A percentile compares a stretch with the other conserved stretches of the same genome.
Conservation (phyloP, 2,888 invertebrate species). For the Nomada flava region DNA sequence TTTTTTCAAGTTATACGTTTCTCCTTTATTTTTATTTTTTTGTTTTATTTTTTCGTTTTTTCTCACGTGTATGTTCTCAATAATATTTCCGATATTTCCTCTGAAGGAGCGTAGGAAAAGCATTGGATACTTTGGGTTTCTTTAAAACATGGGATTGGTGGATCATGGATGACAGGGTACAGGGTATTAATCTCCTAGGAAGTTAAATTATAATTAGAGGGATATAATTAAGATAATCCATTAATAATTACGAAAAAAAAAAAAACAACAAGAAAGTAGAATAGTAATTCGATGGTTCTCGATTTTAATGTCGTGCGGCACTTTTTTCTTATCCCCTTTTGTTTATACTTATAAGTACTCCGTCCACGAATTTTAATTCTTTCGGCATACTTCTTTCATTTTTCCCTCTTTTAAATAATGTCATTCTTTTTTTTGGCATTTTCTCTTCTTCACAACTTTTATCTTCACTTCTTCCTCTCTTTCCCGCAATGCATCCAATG, state of each 20-base stretch:
- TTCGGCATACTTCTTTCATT: constrained; percentile 23
- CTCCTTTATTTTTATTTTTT: constrained; percentile 44
- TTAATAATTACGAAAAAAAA: constrained; percentile 79
- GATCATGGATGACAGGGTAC: constrained; percentile 27
- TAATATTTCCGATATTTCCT: constrained; percentile 58
- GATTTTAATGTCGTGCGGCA: constrained; percentile 55
- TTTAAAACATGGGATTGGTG: constrained; percentile 41
- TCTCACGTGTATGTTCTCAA: constrained; percentile 72
- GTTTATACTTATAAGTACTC: constrained; percentile 44
- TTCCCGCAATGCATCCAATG: constrained; percentile 44
- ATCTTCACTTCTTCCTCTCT: constrained; percentile 28
- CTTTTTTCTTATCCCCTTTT: constrained; percentile 28
- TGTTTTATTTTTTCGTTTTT: constrained; percentile 25
- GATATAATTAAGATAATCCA: constrained; percentile 80
- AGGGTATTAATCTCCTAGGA: constrained; percentile 75
- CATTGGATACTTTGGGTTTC: constrained; percentile 59
- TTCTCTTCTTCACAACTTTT: constrained; percentile 33
- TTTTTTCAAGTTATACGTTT: constrained; percentile 68
- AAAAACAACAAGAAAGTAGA: constrained; percentile 81
- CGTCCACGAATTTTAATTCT: constrained; percentile 33
- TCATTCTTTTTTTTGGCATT: constrained; percentile 35
- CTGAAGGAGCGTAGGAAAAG: constrained; percentile 68
- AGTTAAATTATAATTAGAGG: constrained; percentile 82
- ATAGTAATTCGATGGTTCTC: constrained; percentile 72
- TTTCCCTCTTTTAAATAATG: constrained; percentile 7